A percentile compares a stretch with the other conserved stretches of the same genome.
Evolutionary conservation across 2,888 invertebrate genomes (phyloP).

Genomic region (Cheilosia grossa): DNA sequence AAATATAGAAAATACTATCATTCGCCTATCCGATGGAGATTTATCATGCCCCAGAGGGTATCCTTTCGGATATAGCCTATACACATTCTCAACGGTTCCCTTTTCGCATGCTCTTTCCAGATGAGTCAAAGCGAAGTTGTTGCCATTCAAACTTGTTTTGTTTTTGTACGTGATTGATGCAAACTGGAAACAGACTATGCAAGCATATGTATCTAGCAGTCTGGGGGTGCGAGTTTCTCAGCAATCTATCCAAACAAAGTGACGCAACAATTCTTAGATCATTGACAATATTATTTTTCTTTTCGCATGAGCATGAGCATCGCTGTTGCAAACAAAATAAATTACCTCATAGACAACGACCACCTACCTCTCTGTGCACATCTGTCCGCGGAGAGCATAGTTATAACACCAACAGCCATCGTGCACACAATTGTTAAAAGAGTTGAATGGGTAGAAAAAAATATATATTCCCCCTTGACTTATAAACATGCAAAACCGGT

Average conservation of each 20-base stretch:
- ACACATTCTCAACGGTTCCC: background rate
- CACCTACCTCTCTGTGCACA: slow-evolving; percentile 17
- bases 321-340: slow-evolving; percentile 34
- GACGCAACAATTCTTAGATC: slow-evolving; percentile 68
- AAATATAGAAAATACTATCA: background rate
- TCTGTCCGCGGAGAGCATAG: slow-evolving; percentile 46
- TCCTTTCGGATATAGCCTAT: background rate
- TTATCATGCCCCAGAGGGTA: slow-evolving; percentile 9
- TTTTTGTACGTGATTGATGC: too few relatives aligned
- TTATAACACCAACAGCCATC: slow-evolving; percentile 49
- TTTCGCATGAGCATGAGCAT: slow-evolving; percentile 26
- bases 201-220: too few relatives aligned
- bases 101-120: too few relatives aligned
- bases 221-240: too few relatives aligned
- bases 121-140: too few relatives aligned
- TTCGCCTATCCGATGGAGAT: slow-evolving; percentile 8
- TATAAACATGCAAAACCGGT: slow-evolving; percentile 73
- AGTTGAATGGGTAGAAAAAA: slow-evolving; percentile 41
- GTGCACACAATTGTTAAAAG: slow-evolving; percentile 39
- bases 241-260: slow-evolving; percentile 1
- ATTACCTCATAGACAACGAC: slow-evolving; percentile 63
- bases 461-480: slow-evolving; percentile 66
- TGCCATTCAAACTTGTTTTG: too few relatives aligned
- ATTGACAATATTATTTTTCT: slow-evolving; percentile 44
- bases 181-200: too few relatives aligned